Evolutionary conservation across 2,113 vertebrate species (phyloP).

Genomic region (Pithys albifrons): DNA sequence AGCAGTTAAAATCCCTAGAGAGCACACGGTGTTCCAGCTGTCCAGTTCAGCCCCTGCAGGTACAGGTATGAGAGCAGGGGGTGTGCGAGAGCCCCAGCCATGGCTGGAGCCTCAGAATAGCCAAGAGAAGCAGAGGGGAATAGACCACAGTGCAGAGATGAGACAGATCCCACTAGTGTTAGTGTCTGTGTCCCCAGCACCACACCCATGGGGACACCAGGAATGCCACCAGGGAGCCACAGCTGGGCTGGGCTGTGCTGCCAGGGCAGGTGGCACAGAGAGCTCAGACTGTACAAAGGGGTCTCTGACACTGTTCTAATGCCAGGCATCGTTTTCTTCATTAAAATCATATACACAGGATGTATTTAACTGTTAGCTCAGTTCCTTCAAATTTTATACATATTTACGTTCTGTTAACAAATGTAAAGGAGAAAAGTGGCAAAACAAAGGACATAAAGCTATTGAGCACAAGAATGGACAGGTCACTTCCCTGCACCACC

Average conservation of each 20-base stretch:
- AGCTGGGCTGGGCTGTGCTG: not conserved
- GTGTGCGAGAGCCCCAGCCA: constrained; percentile 52
- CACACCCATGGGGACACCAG: not conserved
- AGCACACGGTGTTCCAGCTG: constrained; percentile 29
- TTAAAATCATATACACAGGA: constrained; percentile 96
- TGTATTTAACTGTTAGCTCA: constrained; percentile 89
- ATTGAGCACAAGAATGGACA: constrained; percentile 57
- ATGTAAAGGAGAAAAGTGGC: constrained; percentile 75
- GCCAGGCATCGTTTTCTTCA: constrained; percentile 88
- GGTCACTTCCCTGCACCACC: constrained; percentile 22
- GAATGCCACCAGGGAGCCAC: constrained; percentile 7
- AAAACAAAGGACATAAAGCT: constrained; percentile 66
- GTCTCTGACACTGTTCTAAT: constrained; percentile 77
- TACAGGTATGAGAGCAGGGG: constrained; percentile 70
- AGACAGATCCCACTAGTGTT: constrained; percentile 69
- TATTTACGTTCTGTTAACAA: constrained; percentile 87
- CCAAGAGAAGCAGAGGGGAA: not conserved
- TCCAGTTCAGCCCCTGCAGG: constrained; percentile 56
- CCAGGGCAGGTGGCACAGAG: not conserved
- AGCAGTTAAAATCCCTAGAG: constrained; percentile 69
- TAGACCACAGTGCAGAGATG: constrained; percentile 54
- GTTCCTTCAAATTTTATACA: constrained; percentile 95
- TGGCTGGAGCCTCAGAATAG: not conserved
- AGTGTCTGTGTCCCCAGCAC: not conserved
- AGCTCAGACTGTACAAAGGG: constrained; percentile 83